Evolutionary conservation across 1,140 invertebrate species (phyloP).

Genomic region (Monochamus saltuarius): DNA sequence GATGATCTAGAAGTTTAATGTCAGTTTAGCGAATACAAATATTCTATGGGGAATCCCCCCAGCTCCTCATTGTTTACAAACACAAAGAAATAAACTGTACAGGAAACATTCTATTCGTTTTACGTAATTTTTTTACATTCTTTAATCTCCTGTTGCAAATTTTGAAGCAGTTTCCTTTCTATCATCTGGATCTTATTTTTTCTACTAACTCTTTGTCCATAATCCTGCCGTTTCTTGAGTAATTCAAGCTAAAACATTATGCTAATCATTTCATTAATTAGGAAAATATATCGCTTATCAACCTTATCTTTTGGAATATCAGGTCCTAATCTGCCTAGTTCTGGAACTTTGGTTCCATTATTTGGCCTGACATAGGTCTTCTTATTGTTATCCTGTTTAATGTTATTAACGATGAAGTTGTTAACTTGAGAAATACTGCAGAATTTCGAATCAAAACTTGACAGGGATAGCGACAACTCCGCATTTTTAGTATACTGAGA

Average conservation of each 20-base stretch:
- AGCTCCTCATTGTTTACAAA: no score
- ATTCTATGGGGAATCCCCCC: no score
- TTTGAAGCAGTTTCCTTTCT: slow-evolving; percentile 38
- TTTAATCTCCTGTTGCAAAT: slow-evolving; percentile 37
- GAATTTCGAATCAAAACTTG: slow-evolving; percentile 12
- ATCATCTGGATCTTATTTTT: slow-evolving; percentile 40
- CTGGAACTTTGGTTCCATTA: background rate
- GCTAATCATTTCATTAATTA: background rate
- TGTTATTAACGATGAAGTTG: no score
- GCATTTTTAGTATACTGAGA: background rate
- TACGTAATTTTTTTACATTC: slow-evolving; percentile 5
- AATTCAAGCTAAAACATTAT: slow-evolving; percentile 32
- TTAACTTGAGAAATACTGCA: slow-evolving; percentile 18
- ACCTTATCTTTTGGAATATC: slow-evolving; percentile 33
- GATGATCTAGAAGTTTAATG: no score
- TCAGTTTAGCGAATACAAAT: no score
- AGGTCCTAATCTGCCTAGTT: slow-evolving; percentile 29
- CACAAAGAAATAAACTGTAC: no score
- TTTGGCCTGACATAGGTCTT: background rate
- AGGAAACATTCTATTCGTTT: background rate
- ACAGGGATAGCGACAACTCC: background rate
- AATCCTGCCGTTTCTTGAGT: slow-evolving; percentile 36
- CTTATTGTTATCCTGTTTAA: background rate
- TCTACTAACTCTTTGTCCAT: slow-evolving; percentile 43
- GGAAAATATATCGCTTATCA: background rate